A percentile compares a stretch with the other conserved stretches of the same genome.
Evolutionary conservation across 2,797 vertebrate species (phyloP).

Genomic region (Otolemur crassicaudatus): DNA sequence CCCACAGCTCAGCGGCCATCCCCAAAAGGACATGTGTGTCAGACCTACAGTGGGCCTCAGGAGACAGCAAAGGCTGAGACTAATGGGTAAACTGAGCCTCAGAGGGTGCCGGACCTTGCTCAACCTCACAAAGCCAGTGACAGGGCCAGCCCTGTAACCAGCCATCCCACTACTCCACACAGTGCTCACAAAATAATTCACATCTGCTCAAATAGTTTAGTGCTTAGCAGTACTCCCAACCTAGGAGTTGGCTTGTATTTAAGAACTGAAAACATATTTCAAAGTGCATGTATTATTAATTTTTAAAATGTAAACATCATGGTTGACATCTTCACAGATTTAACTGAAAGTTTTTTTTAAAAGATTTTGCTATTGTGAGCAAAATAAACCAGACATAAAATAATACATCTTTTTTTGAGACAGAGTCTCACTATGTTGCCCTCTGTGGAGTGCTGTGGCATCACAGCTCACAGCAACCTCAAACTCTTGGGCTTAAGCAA

Average conservation of each 20-base stretch:
- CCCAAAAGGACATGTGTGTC: accelerated
- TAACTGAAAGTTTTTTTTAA: neutral
- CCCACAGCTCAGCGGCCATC: conserved; percentile 41
- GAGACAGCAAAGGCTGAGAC: neutral
- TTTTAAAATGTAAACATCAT: neutral
- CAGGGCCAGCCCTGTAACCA: neutral
- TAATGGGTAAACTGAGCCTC: neutral
- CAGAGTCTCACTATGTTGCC: too few relatives aligned
- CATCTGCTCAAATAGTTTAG: neutral
- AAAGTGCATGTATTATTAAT: neutral
- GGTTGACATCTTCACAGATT: conserved; percentile 29
- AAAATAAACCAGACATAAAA: neutral
- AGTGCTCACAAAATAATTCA: neutral
- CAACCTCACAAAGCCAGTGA: neutral
- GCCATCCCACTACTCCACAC: neutral
- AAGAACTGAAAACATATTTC: neutral
- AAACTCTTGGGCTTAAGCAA: too few relatives aligned
- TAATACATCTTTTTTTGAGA: neutral
- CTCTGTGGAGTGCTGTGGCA: too few relatives aligned
- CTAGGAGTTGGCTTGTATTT: neutral
- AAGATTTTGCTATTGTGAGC: neutral
- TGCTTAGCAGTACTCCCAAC: neutral
- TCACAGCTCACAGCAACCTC: too few relatives aligned
- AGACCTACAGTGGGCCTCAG: neutral
- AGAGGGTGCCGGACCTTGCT: neutral